A percentile compares a stretch with the other conserved stretches of the same genome.
Conservation (phyloP, 2,113 vertebrate species). For the Sus scrofa region T2T-Sscrofa CM000814.6:134486501-134487000, state of each 20-base stretch:
- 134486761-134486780: neutral
- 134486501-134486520: slow-evolving; percentile 8
- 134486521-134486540: neutral
- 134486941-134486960: neutral
- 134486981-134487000: neutral
- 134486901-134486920: neutral
- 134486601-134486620: accelerated
- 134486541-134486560: neutral
- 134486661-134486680: neutral
- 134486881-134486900: neutral
- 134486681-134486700: neutral
- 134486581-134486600: neutral
- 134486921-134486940: neutral
- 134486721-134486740: neutral
- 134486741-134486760: neutral
- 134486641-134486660: neutral
- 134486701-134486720: neutral
- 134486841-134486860: neutral
- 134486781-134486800: neutral
- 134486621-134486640: neutral
- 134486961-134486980: neutral
- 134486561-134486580: slow-evolving; percentile 28
- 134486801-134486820: neutral
- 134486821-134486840: neutral
- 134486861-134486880: neutral